Base-by-base conservation (phyloP, 2,888 invertebrate species). In the Lymantria dispar region DNA sequence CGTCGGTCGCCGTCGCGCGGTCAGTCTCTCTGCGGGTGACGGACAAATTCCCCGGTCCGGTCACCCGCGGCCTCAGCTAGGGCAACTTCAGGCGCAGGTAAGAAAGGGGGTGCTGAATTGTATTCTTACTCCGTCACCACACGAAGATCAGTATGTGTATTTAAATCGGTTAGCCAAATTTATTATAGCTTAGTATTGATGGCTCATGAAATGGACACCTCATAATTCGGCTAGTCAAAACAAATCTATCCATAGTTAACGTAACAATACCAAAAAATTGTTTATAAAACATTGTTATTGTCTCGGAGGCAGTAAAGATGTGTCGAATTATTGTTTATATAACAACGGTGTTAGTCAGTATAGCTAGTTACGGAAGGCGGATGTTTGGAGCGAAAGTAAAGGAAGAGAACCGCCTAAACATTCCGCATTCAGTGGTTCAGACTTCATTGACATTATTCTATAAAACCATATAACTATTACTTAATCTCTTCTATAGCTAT, bases 331-430 rank as follows among this genome's bases (percentile, higher is more conserved):
- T 59, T 76, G 79, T 85, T 80, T 81, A 78, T 79, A 82, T 79
- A 82, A 80, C 74, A 81, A 64, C 66, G 59, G 64, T 56, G 68
- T 68, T 60, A 52, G 51, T 50, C 58, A 55, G 58, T 60, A 51
- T 58, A 52, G 64, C 39, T 39, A 46, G 52, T 56, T 60, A 69
- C 76, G 81, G 77, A 80, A 85, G 85, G 79, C 87, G 88, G 87
- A 88, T 83, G 83, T 81, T 80, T 80, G 72, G 55, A 81, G 85
- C 85, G 88, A 90, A 89, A 89, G 89, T 87, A 73, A 76, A 85
- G 89, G 82, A 88, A 87, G 76, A 77, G 76, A 77, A 62, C 67
- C 72, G 70, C 67, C 72, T 71, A 74, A 77, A 76, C 74, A 85
- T 88, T 89, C 88, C 88, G 88, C 89, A 89, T 89, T 88, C 87